Conservation (phyloP, 2,888 invertebrate genomes). For the Ophion ventricosus region DNA sequence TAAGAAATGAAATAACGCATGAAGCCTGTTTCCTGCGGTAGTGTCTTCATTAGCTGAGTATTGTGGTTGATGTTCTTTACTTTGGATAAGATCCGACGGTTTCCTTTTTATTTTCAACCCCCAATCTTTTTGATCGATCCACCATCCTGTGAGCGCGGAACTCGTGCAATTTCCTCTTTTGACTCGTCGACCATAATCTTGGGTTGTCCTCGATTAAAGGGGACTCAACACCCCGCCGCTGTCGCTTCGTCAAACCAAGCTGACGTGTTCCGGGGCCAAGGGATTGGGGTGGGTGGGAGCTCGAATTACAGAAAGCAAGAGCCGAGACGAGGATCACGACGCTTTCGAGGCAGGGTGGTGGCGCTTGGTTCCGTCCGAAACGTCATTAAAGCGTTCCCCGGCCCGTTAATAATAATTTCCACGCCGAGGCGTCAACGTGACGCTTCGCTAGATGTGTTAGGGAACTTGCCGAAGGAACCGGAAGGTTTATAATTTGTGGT, state of each 20-base stretch:
- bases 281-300: background rate
- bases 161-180: constrained; percentile 6
- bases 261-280: background rate
- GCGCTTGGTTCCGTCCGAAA: background rate
- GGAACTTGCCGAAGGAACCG: constrained; percentile 60
- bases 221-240: background rate
- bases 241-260: background rate
- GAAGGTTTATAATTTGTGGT: constrained; percentile 77
- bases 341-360: background rate
- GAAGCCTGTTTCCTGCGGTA: background rate
- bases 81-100: background rate
- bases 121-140: too few relatives aligned
- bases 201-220: constrained; percentile 6
- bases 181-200: background rate
- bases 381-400: constrained; percentile 11
- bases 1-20: background rate
- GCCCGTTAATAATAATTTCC: constrained; percentile 32
- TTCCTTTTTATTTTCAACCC: background rate
- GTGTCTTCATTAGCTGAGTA: background rate
- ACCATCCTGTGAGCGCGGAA: background rate
- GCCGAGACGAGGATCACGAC: background rate
- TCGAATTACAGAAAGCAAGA: constrained; percentile 9
- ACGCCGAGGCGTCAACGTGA: constrained; percentile 21
- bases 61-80: background rate
- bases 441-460: constrained; percentile 13